Percentiles rank a stretch among this genome's conserved stretches.
Evolutionary conservation across 2,888 invertebrate species (phyloP).

Genomic region (Stomorhina lunata): DNA sequence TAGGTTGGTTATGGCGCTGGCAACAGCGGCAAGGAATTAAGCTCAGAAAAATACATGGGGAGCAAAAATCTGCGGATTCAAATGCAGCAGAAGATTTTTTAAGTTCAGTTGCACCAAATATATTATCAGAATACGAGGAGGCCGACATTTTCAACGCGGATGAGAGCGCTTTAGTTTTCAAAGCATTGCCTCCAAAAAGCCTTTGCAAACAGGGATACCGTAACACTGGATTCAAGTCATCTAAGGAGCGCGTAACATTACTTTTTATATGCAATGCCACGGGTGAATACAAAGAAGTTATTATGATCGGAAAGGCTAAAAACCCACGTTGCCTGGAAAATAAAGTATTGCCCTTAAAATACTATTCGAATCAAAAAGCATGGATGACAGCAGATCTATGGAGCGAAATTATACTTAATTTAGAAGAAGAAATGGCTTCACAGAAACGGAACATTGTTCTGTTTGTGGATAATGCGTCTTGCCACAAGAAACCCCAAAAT

Average conservation of each 20-base stretch:
- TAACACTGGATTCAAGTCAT: constrained; percentile 49
- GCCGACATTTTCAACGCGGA: constrained; percentile 51
- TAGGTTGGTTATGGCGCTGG: constrained; percentile 51
- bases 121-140: constrained; percentile 49
- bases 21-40: constrained; percentile 52
- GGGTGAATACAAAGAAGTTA: constrained; percentile 35
- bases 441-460: constrained; percentile 41
- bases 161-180: constrained; percentile 51
- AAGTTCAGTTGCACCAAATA: constrained; percentile 46
- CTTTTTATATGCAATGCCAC: constrained; percentile 25
- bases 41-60: constrained; percentile 52
- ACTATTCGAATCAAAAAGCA: constrained; percentile 24
- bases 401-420: constrained; percentile 38
- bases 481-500: constrained; percentile 31
- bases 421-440: constrained; percentile 38
- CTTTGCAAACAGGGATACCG: constrained; percentile 45
- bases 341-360: constrained; percentile 13
- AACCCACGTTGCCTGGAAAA: constrained; percentile 16
- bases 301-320: constrained; percentile 20
- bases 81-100: constrained; percentile 50
- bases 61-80: constrained; percentile 49
- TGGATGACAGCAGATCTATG: constrained; percentile 42
- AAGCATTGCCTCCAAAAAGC: constrained; percentile 54
- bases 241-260: constrained; percentile 44
- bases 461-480: constrained; percentile 35